phyloP scores from a whole-genome alignment of 2,113 vertebrate genomes.

The Paraplagusia blochii region DNA sequence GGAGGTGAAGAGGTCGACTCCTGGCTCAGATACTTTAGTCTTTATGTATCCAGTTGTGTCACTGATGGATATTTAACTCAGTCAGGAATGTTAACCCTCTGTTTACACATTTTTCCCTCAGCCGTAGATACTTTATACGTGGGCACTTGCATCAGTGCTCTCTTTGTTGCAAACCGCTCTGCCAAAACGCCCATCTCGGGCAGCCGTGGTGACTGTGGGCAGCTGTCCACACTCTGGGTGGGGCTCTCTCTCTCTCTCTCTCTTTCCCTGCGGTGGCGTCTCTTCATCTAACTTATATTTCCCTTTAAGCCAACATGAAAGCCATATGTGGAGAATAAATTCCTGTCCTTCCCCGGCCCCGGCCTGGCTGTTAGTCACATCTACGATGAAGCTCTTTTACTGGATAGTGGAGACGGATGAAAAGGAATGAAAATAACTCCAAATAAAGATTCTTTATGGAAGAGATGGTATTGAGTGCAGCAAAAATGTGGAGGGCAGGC shows the following conservation, averaged over 20 bases:
- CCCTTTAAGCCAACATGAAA: slow-evolving; percentile 33
- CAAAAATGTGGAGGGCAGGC: slow-evolving; percentile 22
- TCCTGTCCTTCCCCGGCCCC: slow-evolving; percentile 11
- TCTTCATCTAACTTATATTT: slow-evolving; percentile 32
- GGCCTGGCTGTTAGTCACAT: slow-evolving; percentile 4
- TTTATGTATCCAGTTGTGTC: background rate
- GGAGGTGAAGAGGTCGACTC: too few relatives aligned
- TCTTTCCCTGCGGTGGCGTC: slow-evolving; percentile 35
- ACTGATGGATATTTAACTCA: slow-evolving; percentile 5
- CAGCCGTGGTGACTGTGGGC: slow-evolving; percentile 54
- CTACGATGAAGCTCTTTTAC: slow-evolving; percentile 11
- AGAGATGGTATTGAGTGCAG: background rate
- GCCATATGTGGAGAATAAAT: slow-evolving; percentile 35
- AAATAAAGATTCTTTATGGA: slow-evolving; percentile 6
- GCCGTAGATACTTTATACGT: slow-evolving; percentile 33
- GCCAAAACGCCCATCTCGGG: slow-evolving; percentile 44
- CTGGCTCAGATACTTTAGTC: too few relatives aligned
- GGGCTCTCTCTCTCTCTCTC: slow-evolving; percentile 30
- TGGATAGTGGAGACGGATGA: slow-evolving; percentile 42
- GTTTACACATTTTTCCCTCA: slow-evolving; percentile 19
- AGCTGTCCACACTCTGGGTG: slow-evolving; percentile 46
- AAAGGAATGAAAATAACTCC: slow-evolving; percentile 38
- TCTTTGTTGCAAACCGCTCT: slow-evolving; percentile 48
- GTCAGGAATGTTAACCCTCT: slow-evolving; percentile 37
- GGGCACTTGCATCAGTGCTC: slow-evolving; percentile 42